Evolutionary conservation across 2,888 invertebrate genomes (phyloP).

Genomic region (Steinernema hermaphroditum): DNA sequence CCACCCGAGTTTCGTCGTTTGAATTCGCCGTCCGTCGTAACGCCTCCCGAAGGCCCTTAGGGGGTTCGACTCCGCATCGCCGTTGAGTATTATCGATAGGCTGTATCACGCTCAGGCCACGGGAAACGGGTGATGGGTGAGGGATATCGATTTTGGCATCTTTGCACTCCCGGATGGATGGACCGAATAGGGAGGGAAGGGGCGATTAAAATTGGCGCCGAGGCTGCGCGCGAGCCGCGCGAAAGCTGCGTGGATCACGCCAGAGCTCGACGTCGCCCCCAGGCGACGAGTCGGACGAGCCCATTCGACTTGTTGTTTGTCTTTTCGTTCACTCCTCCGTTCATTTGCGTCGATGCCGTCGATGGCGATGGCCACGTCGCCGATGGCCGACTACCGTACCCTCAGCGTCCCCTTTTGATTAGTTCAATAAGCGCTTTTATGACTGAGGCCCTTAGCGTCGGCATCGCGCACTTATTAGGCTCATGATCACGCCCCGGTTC

Average conservation of each 20-base stretch:
- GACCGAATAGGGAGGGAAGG: background rate
- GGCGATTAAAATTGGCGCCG: conserved; percentile 19
- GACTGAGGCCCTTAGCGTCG: too few relatives aligned
- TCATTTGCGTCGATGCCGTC: conserved; percentile 20
- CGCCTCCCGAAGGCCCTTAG: too few relatives aligned
- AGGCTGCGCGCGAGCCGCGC: conserved; percentile 1
- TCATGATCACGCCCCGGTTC: too few relatives aligned
- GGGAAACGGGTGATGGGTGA: background rate
- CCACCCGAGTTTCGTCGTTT: too few relatives aligned
- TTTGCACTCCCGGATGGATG: background rate
- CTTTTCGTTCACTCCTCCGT: conserved; percentile 24
- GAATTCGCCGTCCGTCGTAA: too few relatives aligned
- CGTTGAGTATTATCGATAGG: too few relatives aligned
- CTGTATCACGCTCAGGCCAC: too few relatives aligned
- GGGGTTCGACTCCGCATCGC: too few relatives aligned
- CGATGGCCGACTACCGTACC: background rate
- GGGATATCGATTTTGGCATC: conserved; percentile 30
- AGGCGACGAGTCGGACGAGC: background rate
- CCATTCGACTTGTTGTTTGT: conserved; percentile 31
- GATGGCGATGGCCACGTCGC: background rate
- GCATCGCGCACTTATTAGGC: too few relatives aligned
- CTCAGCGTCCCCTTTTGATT: background rate
- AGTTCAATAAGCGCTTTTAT: too few relatives aligned
- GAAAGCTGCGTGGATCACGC: conserved; percentile 19
- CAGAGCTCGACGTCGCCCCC: background rate